phyloP scores from a whole-genome alignment of 2,113 vertebrate species.

The Xyrauchen texanus region DNA sequence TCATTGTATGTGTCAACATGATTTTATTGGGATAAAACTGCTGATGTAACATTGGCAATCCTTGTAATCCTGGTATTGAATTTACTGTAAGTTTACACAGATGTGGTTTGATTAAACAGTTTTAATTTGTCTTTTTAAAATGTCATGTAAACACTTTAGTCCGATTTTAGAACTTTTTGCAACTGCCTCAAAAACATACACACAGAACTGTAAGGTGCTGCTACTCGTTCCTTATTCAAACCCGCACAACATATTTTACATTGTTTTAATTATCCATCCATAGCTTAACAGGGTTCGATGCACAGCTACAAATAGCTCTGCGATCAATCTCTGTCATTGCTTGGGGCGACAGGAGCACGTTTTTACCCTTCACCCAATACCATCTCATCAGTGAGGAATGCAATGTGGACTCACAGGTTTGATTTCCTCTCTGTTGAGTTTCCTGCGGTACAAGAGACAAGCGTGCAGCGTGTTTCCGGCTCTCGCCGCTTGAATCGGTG shows the following conservation, averaged over 20 bases:
- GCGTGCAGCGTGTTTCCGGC: slow-evolving; percentile 83
- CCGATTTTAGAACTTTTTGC: too few species aligned
- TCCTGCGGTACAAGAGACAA: slow-evolving; percentile 80
- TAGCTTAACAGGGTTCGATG: not conserved
- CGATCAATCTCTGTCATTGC: not conserved
- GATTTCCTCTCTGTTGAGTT: slow-evolving; percentile 82
- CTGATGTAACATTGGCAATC: too few species aligned
- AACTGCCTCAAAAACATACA: too few species aligned
- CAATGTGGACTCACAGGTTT: slow-evolving; percentile 79
- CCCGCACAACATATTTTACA: too few species aligned
- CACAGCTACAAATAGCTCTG: slow-evolving; percentile 21
- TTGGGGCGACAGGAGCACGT: not conserved
- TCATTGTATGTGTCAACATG: too few species aligned
- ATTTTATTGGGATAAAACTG: too few species aligned
- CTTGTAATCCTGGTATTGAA: too few species aligned
- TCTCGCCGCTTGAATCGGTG: slow-evolving; percentile 80
- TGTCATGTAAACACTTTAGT: too few species aligned
- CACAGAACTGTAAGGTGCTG: too few species aligned
- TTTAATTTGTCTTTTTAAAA: too few species aligned
- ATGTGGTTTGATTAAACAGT: too few species aligned
- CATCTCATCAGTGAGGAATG: slow-evolving; percentile 4
- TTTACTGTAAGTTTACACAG: too few species aligned
- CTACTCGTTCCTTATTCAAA: not conserved
- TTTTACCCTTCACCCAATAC: not conserved
- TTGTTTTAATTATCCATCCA: not conserved